A percentile compares a stretch with the other conserved stretches of the same genome.
Evolutionary conservation across 2,797 vertebrate species (phyloP).

Genomic region (Tragopan temminckii): DNA sequence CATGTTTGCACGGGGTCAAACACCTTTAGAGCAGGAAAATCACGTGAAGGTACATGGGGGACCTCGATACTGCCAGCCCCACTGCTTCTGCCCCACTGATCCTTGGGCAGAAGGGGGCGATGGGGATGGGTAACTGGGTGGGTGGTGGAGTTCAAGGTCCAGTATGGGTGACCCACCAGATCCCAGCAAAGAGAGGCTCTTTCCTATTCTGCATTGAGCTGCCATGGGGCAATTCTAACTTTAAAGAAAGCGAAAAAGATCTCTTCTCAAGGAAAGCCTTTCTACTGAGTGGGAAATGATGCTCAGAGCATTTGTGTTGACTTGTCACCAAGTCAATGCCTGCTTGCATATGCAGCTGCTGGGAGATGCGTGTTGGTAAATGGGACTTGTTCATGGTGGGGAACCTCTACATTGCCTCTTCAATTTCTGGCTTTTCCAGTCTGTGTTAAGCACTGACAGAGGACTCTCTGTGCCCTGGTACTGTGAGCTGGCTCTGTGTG

Average conservation of each 20-base stretch:
- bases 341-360: not conserved
- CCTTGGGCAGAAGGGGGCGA: not conserved
- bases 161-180: not conserved
- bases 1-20: conserved; percentile 67
- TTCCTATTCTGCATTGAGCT: not conserved
- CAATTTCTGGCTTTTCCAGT: not conserved
- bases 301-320: too few relatives aligned
- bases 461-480: not conserved
- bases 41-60: not conserved
- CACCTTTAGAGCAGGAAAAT: conserved; percentile 52
- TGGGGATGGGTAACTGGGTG: not conserved
- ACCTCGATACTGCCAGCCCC: not conserved
- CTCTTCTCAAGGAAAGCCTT: not conserved
- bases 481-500: fast-evolving
- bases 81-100: not conserved
- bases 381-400: not conserved
- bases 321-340: too few relatives aligned
- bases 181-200: not conserved
- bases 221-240: not conserved
- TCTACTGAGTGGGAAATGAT: too few relatives aligned
- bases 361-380: not conserved
- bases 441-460: not conserved
- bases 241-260: not conserved
- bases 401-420: not conserved
- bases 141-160: not conserved